phyloP scores from a whole-genome alignment of 2,888 invertebrate species.

The Epinotia demarniana region DNA sequence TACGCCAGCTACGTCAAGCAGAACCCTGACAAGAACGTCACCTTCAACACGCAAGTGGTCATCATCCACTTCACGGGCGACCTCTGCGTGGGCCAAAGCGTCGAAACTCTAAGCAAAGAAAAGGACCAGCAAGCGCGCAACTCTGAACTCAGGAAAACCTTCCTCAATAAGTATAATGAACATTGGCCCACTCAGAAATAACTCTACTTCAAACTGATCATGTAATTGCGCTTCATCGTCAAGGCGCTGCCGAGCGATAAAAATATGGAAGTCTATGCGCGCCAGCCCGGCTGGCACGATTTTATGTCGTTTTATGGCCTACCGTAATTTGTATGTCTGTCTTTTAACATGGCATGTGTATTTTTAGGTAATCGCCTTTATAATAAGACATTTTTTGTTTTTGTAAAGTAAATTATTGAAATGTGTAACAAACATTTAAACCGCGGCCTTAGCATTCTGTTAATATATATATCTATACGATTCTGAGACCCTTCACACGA shows the following conservation, averaged over 20 bases:
- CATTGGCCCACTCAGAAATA: conserved; percentile 79
- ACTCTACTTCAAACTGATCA: neutral
- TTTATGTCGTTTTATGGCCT: neutral
- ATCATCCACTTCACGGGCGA: conserved; percentile 87
- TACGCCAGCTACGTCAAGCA: conserved; percentile 66
- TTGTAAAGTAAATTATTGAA: too few relatives aligned
- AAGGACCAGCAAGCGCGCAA: conserved; percentile 87
- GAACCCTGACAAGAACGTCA: conserved; percentile 75
- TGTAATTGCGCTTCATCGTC: neutral
- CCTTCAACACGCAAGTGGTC: conserved; percentile 84
- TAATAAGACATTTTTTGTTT: neutral
- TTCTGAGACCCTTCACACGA: too few relatives aligned
- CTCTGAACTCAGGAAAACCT: conserved; percentile 85
- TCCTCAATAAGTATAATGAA: conserved; percentile 78
- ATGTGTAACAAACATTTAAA: too few relatives aligned
- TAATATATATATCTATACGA: too few relatives aligned
- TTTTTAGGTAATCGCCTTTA: neutral
- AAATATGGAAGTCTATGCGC: conserved; percentile 2
- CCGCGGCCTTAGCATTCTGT: too few relatives aligned
- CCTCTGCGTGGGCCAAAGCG: conserved; percentile 80
- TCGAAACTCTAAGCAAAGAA: conserved; percentile 86
- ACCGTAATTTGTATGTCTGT: neutral
- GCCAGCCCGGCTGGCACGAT: conserved; percentile 1
- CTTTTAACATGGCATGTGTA: neutral
- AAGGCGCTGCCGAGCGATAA: conserved; percentile 3